Conservation (phyloP, 2,113 vertebrate genomes). For the Leucopsar rothschildi region DNA sequence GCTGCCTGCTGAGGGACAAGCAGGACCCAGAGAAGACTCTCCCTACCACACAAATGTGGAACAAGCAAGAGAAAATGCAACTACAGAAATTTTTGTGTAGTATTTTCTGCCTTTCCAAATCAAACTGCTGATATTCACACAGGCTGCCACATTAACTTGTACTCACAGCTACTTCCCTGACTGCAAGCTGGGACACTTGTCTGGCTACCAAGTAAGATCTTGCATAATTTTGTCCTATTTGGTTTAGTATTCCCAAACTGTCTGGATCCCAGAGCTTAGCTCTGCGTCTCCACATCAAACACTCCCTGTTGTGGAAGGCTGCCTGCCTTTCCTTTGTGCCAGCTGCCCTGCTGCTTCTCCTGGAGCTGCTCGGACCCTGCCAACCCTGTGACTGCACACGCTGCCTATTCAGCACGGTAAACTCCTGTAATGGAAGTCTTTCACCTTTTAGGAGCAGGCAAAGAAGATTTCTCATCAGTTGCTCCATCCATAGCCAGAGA, state of each 20-base stretch:
- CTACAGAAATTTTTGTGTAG: not conserved
- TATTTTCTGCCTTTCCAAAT: not conserved
- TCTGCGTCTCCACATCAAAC: not conserved
- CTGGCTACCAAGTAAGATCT: not conserved
- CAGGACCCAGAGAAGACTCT: not conserved
- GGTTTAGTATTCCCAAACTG: not conserved
- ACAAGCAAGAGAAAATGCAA: not conserved
- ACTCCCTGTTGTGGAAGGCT: not conserved
- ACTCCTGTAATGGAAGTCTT: not conserved
- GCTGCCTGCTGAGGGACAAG: not conserved
- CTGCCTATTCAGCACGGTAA: not conserved
- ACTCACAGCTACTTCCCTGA: not conserved
- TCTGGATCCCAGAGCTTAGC: not conserved
- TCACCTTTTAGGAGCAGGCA: not conserved
- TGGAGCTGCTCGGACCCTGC: not conserved
- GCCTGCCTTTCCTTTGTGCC: not conserved
- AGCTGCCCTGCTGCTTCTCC: not conserved
- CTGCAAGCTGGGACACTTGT: not conserved
- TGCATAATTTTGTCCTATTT: not conserved
- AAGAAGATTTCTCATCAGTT: not conserved
- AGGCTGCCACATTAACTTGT: not conserved
- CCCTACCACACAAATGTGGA: not conserved
- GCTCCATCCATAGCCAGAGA: not conserved
- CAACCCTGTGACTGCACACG: not conserved
- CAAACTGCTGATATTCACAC: not conserved